Evolutionary conservation across 2,888 invertebrate genomes (phyloP), one percentile per base, ranked within the genome.

Genomic region (Pemphredon lugubris): DNA sequence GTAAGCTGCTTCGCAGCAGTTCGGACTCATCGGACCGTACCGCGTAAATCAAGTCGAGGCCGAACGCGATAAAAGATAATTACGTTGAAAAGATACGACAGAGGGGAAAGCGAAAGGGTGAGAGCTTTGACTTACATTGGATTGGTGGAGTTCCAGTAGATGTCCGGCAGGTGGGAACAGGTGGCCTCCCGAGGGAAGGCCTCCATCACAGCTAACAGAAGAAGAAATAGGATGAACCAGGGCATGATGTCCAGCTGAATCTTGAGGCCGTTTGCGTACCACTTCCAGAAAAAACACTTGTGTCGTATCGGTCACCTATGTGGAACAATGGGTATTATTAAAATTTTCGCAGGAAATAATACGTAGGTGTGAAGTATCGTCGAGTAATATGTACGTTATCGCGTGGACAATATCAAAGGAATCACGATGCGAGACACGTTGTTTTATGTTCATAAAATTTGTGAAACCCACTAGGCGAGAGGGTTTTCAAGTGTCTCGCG

Each of bases 111-210:
- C 21, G 26, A n/a, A 21, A 18, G 34, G 21, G 26, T 54, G 32
- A n/a, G 32, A n/a, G 30, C 53, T 30, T 40, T 57, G 50, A 91
- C 91, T 91, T 88, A 92, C 92, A 92, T 92, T 89, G 91, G 91
- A 87, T 91, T 92, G 84, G 91, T 91, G 82, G 91, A 91, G 87
- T 91, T 92, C 92, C 92, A 92, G 84, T 91, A 91, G 83, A 92
- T 91, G 88, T 91, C 91, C 85, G 91, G 91, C 77, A 91, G 88
- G 75, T 90, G 88, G 82, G 90, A 90, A 86, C 90, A 90, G 79
- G 90, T 90, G 78, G 91, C 90, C 86, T 91, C 91, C 83, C 90
- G 86, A 32, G 91, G 91, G 84, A 91, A 90, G 79, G 90, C 90
- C 88, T 91, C 91, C 90, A 91, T 90, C 86, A 91, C 90, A 79